These are phyloP conservation scores for Perizoma affinitatum DNA, from an alignment of 2,888 invertebrate species.

Conservation along the genomic window DNA sequence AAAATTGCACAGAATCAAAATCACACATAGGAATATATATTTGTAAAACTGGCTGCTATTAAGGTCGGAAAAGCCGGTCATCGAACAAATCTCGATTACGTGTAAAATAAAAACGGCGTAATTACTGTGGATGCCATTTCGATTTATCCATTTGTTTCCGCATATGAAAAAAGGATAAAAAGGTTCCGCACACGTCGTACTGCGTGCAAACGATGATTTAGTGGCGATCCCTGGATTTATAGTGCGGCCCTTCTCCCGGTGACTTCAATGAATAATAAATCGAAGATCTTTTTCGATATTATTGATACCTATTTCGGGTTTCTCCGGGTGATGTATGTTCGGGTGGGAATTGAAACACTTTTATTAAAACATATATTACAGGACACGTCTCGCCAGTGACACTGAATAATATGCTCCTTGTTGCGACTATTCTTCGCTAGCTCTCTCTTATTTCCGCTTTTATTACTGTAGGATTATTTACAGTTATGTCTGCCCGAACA, in stretches of 20 bases:
- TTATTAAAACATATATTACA: constrained; percentile 84
- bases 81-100: constrained; percentile 33
- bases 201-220: constrained; percentile 75
- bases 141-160: constrained; percentile 60
- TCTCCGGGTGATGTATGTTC: constrained; percentile 74
- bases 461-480: constrained; percentile 76
- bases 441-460: constrained; percentile 73
- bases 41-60: constrained; percentile 6
- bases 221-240: constrained; percentile 76
- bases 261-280: constrained; percentile 81
- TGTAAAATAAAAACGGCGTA: constrained; percentile 39
- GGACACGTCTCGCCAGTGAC: constrained; percentile 76
- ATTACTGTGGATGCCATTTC: constrained; percentile 49
- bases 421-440: constrained; percentile 73
- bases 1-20: constrained; percentile 44
- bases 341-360: constrained; percentile 80
- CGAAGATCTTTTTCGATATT: constrained; percentile 78
- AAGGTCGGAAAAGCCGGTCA: constrained; percentile 27
- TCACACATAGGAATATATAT: constrained; percentile 35
- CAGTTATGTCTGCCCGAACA: constrained; percentile 54
- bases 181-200: constrained; percentile 62
- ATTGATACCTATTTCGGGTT: constrained; percentile 73
- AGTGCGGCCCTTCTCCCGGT: constrained; percentile 65
- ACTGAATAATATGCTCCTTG: constrained; percentile 81
- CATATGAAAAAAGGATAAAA: constrained; percentile 64